phyloP scores from a whole-genome alignment of 2,888 invertebrate species.

The Agonopterix alstromeriana region DNA sequence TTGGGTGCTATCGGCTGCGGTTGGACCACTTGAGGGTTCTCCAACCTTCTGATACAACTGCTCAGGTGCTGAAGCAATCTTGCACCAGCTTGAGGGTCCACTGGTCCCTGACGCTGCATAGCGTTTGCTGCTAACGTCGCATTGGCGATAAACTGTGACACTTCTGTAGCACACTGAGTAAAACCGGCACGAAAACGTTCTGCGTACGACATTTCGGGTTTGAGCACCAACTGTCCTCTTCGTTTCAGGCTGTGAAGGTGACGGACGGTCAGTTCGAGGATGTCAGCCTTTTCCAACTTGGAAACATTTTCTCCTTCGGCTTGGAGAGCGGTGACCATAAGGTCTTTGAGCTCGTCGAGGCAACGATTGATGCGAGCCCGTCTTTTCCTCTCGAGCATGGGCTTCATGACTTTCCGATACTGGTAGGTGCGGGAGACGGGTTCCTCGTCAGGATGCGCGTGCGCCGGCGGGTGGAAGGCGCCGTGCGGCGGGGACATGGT shows the following conservation, averaged over 20 bases:
- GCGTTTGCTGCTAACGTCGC: conserved; percentile 87
- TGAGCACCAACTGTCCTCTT: conserved; percentile 76
- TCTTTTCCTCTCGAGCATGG: conserved; percentile 90
- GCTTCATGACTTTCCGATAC: conserved; percentile 95
- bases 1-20: conserved; percentile 69
- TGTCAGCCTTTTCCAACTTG: conserved; percentile 91
- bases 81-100: conserved; percentile 89
- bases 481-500: conserved; percentile 71
- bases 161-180: conserved; percentile 92
- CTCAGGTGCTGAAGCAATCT: conserved; percentile 90
- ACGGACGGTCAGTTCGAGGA: conserved; percentile 88
- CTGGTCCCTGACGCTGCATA: conserved; percentile 78
- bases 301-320: conserved; percentile 93
- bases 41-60: conserved; percentile 80
- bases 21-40: conserved; percentile 80
- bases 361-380: conserved; percentile 93
- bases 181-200: conserved; percentile 92
- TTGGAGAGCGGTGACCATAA: conserved; percentile 90
- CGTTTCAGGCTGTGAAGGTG: conserved; percentile 89
- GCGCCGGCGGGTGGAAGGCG: conserved; percentile 67
- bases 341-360: conserved; percentile 91
- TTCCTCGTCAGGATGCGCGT: conserved; percentile 61
- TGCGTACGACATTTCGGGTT: conserved; percentile 82
- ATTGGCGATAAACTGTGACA: conserved; percentile 80
- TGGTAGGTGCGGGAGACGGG: conserved; percentile 93